A percentile compares a stretch with the other conserved stretches of the same genome.
These are phyloP conservation scores for Gymnothorax reevesii DNA, from an alignment of 2,797 vertebrate species.

Conservation along the genomic window DNA sequence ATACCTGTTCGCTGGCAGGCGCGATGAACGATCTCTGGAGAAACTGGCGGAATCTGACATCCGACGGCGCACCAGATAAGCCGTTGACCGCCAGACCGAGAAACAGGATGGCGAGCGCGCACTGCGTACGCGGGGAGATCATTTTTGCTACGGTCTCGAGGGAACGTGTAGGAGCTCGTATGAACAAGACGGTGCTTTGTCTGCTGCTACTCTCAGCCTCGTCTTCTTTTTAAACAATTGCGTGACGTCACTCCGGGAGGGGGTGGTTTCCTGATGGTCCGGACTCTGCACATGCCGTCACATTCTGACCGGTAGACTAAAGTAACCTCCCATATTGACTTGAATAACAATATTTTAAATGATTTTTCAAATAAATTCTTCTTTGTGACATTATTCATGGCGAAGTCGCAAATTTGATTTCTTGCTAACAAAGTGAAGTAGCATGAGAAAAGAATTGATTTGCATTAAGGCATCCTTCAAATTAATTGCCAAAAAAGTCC, in stretches of 20 bases:
- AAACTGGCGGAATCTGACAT: conserved; percentile 85
- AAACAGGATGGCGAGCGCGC: conserved; percentile 82
- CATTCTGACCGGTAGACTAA: conserved; percentile 37
- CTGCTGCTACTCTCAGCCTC: conserved; percentile 35
- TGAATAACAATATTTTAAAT: neutral
- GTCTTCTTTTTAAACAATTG: conserved; percentile 75
- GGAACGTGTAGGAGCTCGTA: neutral
- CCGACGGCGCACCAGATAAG: conserved; percentile 80
- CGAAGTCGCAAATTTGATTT: neutral
- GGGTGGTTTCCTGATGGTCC: conserved; percentile 22
- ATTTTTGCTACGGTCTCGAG: conserved; percentile 58
- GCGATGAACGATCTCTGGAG: conserved; percentile 85
- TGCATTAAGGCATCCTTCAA: no score
- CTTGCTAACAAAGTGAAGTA: no score
- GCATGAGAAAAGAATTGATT: no score
- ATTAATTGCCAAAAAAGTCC: no score
- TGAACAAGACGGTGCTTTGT: conserved; percentile 26
- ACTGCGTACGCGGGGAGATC: conserved; percentile 80
- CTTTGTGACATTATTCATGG: neutral
- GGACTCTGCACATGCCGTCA: conserved; percentile 10
- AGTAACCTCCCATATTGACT: conserved; percentile 20
- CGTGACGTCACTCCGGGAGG: conserved; percentile 78
- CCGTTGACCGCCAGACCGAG: conserved; percentile 80
- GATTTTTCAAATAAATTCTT: neutral
- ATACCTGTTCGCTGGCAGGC: conserved; percentile 83